These are phyloP conservation scores for Montipora foliosa DNA, from an alignment of 64 coral and sea anemone species.

Conservation along the genomic window DNA sequence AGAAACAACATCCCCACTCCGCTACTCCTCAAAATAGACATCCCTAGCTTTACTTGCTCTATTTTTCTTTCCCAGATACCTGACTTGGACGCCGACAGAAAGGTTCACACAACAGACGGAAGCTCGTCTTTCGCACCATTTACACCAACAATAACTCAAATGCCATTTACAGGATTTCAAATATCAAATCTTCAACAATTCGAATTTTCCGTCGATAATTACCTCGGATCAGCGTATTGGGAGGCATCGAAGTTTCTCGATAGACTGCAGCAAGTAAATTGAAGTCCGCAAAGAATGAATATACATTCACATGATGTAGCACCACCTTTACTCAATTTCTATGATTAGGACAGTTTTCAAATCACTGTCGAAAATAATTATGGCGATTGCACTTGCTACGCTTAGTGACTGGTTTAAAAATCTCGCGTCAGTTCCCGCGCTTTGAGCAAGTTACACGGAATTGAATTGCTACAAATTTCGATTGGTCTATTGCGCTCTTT, in stretches of 20 bases:
- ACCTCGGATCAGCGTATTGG: conserved; percentile 92
- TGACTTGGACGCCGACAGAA: conserved; percentile 27
- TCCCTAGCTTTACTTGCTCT: not conserved
- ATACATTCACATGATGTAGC: no score
- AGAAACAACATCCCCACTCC: no score
- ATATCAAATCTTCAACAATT: conserved; percentile 58
- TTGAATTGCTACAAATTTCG: no score
- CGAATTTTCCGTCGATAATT: conserved; percentile 77
- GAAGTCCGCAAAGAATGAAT: not conserved
- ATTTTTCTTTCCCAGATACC: conserved; percentile 18
- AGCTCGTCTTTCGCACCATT: not conserved
- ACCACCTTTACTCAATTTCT: no score
- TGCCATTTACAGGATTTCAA: conserved; percentile 28
- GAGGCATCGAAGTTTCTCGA: conserved; percentile 83
- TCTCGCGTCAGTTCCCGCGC: no score
- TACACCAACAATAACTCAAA: not conserved
- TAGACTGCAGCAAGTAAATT: conserved; percentile 62
- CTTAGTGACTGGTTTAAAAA: no score
- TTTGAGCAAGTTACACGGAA: no score
- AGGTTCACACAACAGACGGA: not conserved
- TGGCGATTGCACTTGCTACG: no score
- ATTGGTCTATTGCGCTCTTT: no score
- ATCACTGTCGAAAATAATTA: no score
- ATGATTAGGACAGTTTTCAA: no score
- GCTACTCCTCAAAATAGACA: no score